Base-by-base conservation (phyloP, 2,113 vertebrate species). In the Sapajus apella region DNA sequence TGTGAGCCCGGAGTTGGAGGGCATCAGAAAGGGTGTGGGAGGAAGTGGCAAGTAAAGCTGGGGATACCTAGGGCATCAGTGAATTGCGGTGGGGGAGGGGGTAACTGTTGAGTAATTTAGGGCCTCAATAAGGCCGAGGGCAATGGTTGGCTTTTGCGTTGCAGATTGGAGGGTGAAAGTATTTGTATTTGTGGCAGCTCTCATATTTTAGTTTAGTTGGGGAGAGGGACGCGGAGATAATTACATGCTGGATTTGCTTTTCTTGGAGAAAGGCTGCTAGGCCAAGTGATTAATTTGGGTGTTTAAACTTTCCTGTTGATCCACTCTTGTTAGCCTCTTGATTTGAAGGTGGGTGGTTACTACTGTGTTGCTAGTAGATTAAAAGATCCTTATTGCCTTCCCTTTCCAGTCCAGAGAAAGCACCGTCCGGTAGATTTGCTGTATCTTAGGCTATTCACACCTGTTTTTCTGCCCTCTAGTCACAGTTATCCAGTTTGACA, bases 81-180 rank as follows among this genome's bases (percentile, higher is more conserved):
- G 83, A 77, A 16, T 70, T 90, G 95, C 81, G n/a, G 92, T 97
- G 97, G 97, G 97, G 97, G 97, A 97, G 68, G 97, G 97, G 95
- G 61, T 50, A 56, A 81, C 55, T 86, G 58, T 80, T 82, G 90
- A 93, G 88, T 75, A 73, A 95, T 97, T 96, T 35, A 95, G 96
- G 73, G 81, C 58, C 47, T 90, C 83, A 21, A 0, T 87, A 64
- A 27, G 72, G 66, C 45, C 1, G 9, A 50, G 87, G 93, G 73
- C 73, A 45, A 6, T 75, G 66, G 83, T 90, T 91, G 97, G 82
- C 91, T 61, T 91, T 95, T 87, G 83, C 66, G 5, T 91, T 70
- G 93, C 86, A 94, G 95, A 91, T 97, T 85, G 81, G 61, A 45
- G 90, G 77, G 37, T 93, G 43, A 30, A 93, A 94, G 96, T 91